These are phyloP conservation scores for Drosophila atripex DNA, from an alignment of 2,888 invertebrate species.

Conservation along the genomic window DNA sequence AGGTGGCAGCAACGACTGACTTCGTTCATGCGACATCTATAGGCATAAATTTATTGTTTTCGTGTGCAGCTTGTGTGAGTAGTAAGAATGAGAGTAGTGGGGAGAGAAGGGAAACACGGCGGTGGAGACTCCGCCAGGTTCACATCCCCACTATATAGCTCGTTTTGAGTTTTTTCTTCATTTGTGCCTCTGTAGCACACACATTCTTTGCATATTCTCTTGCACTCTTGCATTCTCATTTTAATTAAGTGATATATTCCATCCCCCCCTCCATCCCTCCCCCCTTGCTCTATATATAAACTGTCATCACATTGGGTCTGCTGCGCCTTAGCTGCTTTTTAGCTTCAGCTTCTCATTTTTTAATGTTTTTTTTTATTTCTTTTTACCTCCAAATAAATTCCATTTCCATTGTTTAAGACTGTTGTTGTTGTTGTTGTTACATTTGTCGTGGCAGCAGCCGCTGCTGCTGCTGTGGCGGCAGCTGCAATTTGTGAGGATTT, in stretches of 20 bases:
- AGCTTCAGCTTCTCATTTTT: constrained; percentile 32
- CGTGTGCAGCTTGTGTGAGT: constrained; percentile 1
- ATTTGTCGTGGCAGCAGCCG: constrained; percentile 22
- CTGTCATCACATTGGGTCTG: constrained; percentile 46
- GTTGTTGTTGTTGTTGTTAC: constrained; percentile 36
- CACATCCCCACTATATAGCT: constrained; percentile 2
- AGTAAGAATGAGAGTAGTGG: constrained; percentile 9
- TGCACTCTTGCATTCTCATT: constrained; percentile 43
- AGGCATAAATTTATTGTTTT: constrained; percentile 78
- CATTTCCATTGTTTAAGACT: constrained; percentile 79
- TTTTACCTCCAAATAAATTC: constrained; percentile 80
- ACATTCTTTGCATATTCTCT: constrained; percentile 38
- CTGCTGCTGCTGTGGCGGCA: constrained; percentile 55
- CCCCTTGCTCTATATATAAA: constrained; percentile 46
- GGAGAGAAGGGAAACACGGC: not conserved
- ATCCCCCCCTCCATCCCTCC: constrained; percentile 2
- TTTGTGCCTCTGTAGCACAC: constrained; percentile 15
- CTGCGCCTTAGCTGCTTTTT: not conserved
- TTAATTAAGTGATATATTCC: constrained; percentile 46
- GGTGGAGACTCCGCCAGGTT: constrained; percentile 6
- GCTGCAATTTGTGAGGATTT: constrained; percentile 73
- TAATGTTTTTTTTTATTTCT: constrained; percentile 36
- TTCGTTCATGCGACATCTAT: constrained; percentile 68
- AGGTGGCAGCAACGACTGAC: constrained; percentile 50
- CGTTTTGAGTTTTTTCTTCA: constrained; percentile 10